Conservation (phyloP, 2,113 vertebrate species). For the Lepus americanus region DNA sequence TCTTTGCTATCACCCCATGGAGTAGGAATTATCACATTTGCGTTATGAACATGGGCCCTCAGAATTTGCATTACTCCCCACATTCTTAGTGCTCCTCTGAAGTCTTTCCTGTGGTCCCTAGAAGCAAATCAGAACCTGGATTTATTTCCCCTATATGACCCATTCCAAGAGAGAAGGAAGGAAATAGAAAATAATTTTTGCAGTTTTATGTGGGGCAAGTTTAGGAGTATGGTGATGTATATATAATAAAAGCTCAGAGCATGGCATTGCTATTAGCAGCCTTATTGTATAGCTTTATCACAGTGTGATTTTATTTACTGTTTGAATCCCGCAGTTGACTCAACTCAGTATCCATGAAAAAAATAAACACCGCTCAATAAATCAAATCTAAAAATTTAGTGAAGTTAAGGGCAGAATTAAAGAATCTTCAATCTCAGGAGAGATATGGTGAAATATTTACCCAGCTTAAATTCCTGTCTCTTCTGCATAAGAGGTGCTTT, state of each 20-base stretch:
- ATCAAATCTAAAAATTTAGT: neutral
- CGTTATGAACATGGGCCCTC: neutral
- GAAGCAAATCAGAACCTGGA: neutral
- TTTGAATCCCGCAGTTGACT: neutral
- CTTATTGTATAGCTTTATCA: neutral
- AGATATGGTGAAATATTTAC: neutral
- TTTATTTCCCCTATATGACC: neutral
- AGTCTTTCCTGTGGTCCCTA: neutral
- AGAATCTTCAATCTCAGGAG: neutral
- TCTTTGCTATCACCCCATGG: neutral
- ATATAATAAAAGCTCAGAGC: neutral
- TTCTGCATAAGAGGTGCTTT: neutral
- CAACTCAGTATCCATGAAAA: neutral
- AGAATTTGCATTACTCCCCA: neutral
- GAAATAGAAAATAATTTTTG: neutral
- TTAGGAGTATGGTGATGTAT: neutral
- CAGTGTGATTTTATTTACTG: neutral
- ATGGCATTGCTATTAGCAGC: neutral
- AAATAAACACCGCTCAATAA: neutral
- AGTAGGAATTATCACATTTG: neutral
- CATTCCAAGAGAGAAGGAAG: neutral
- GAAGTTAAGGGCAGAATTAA: neutral
- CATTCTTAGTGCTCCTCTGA: neutral
- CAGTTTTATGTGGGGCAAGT: neutral
- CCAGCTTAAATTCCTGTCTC: neutral